Percentiles rank a stretch among this genome's conserved stretches.
Evolutionary conservation across 2,888 invertebrate genomes (phyloP).

Genomic region (Andricus curvator): DNA sequence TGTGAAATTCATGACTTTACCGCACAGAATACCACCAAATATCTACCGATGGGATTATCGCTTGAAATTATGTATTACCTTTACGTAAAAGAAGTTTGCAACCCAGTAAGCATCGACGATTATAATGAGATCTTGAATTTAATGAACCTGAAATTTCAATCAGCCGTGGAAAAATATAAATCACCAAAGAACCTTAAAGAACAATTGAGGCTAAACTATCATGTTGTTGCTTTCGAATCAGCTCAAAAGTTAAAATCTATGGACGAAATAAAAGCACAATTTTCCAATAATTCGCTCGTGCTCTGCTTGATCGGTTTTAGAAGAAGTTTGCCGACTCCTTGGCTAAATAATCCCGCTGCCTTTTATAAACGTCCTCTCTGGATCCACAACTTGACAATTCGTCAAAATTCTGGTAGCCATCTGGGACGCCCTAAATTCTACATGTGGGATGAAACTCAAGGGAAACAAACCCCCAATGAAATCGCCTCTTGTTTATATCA

Average conservation of each 20-base stretch:
- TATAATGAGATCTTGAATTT: conserved; percentile 3
- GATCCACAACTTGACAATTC: conserved; percentile 49
- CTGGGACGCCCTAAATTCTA: conserved; percentile 46
- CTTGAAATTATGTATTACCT: conserved; percentile 14
- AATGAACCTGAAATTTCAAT: conserved; percentile 19
- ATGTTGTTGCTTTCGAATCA: neutral
- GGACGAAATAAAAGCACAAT: neutral
- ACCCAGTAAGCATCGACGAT: neutral
- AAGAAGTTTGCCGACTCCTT: conserved; percentile 40
- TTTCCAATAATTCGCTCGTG: neutral
- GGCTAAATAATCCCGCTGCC: neutral
- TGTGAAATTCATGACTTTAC: conserved; percentile 16
- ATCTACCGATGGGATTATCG: conserved; percentile 15
- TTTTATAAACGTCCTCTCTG: conserved; percentile 49
- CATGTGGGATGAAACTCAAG: conserved; percentile 58
- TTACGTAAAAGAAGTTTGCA: conserved; percentile 1
- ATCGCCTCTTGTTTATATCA: conserved; percentile 52
- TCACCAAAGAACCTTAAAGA: neutral
- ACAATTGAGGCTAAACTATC: neutral
- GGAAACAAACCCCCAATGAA: conserved; percentile 57
- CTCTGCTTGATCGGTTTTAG: conserved; percentile 43
- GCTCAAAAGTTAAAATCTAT: neutral
- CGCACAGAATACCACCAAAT: neutral
- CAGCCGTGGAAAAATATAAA: neutral
- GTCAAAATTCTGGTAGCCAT: conserved; percentile 12